Percentiles rank a stretch among this genome's conserved stretches.
These are phyloP conservation scores for Dendrocopos noguchii DNA, from an alignment of 2,113 vertebrate genomes.

Conservation along the genomic window DNA sequence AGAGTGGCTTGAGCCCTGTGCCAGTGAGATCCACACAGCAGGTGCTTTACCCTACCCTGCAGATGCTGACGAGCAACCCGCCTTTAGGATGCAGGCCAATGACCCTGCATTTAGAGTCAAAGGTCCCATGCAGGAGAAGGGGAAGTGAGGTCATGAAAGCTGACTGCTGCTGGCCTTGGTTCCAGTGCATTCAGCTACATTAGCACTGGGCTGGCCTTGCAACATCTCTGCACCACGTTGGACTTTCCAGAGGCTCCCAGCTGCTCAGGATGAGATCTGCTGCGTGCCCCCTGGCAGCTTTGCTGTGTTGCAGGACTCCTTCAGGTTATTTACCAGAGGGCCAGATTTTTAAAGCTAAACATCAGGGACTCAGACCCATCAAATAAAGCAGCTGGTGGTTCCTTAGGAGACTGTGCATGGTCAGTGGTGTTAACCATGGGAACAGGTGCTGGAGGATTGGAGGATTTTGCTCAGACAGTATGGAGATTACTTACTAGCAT, in stretches of 20 bases:
- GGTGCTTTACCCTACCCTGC: not conserved
- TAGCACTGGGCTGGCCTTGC: not conserved
- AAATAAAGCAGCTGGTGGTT: not conserved
- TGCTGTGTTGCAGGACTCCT: not conserved
- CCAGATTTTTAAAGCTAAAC: not conserved
- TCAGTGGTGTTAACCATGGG: not conserved
- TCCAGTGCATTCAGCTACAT: not conserved
- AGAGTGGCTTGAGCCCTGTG: not conserved
- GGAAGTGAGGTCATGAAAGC: not conserved
- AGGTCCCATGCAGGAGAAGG: not conserved
- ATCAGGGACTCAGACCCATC: not conserved
- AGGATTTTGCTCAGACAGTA: not conserved
- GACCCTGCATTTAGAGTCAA: not conserved
- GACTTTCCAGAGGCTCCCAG: not conserved
- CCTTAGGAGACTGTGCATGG: not conserved
- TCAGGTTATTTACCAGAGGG: not conserved
- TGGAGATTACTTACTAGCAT: not conserved
- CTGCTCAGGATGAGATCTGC: not conserved
- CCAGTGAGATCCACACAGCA: too few species aligned
- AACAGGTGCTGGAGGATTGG: not conserved
- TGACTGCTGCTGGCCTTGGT: not conserved
- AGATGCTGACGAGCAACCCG: not conserved
- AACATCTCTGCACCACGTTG: not conserved
- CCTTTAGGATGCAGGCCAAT: not conserved
- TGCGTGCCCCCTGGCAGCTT: not conserved